phyloP scores from a whole-genome alignment of 1,140 invertebrate species.

The Drosophila mojavensis region DNA sequence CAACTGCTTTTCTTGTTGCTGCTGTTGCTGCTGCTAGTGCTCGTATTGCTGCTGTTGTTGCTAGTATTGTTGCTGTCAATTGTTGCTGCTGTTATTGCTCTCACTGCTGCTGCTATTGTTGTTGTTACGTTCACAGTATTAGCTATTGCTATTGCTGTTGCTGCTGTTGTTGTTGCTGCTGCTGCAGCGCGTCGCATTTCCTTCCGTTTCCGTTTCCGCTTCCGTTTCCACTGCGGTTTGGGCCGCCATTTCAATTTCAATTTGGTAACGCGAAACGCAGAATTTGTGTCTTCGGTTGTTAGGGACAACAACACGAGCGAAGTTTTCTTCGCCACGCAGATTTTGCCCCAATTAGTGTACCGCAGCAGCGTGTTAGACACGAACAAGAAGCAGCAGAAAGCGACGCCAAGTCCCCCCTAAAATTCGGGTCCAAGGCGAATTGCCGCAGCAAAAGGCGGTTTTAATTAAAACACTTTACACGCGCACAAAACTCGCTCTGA shows the following conservation, averaged over 20 bases:
- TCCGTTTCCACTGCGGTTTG: constrained; percentile 37
- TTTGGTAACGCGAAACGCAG: constrained; percentile 56
- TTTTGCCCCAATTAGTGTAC: constrained; percentile 57
- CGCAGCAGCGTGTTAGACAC: constrained; percentile 17
- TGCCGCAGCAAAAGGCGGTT: constrained; percentile 39
- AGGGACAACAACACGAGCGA: constrained; percentile 49
- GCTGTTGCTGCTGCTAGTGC: not conserved
- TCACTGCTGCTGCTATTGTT: constrained; percentile 3
- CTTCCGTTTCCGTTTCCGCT: constrained; percentile 48
- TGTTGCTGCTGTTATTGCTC: not conserved
- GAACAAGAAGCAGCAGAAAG: not conserved
- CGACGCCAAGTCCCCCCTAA: constrained; percentile 1
- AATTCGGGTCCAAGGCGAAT: constrained; percentile 37
- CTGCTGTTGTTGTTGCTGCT: not conserved
- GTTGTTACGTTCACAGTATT: not conserved
- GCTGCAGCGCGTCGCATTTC: constrained; percentile 53
- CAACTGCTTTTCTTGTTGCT: not conserved
- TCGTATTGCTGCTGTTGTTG: not conserved
- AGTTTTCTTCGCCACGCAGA: constrained; percentile 36
- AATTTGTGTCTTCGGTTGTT: constrained; percentile 29
- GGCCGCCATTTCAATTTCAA: constrained; percentile 69
- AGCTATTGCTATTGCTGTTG: constrained; percentile 11
- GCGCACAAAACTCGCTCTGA: constrained; percentile 55
- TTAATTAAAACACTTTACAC: constrained; percentile 77
- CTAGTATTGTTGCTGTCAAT: not conserved